These are phyloP conservation scores for Amphiduros pacificus DNA, from an alignment of 2,888 invertebrate genomes.

Conservation along the genomic window DNA sequence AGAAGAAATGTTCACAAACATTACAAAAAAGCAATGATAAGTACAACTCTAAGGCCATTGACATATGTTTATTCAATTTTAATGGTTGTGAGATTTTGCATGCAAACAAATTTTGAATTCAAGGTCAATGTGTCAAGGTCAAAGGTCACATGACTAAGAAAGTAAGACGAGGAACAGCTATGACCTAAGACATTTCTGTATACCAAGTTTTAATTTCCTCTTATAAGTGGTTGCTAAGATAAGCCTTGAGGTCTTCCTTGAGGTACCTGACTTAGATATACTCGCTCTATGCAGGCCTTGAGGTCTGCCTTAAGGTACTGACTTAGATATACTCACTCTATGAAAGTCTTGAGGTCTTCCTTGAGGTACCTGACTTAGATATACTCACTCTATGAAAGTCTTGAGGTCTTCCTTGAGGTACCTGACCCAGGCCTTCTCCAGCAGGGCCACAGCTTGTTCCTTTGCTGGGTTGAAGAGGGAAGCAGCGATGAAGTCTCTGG, in stretches of 20 bases:
- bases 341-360: conserved; percentile 54
- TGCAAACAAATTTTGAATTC: too few species aligned
- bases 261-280: conserved; percentile 45
- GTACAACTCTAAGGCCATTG: too few species aligned
- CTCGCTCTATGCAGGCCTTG: conserved; percentile 56
- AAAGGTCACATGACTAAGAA: too few species aligned
- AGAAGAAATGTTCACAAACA: too few species aligned
- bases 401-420: conserved; percentile 57
- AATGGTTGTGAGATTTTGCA: too few species aligned
- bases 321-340: conserved; percentile 54
- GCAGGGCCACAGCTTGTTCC: conserved; percentile 39
- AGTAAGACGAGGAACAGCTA: too few species aligned
- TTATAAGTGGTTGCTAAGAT: too few species aligned
- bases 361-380: conserved; percentile 52
- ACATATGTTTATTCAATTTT: too few species aligned
- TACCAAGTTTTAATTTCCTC: too few species aligned
- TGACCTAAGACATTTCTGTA: too few species aligned
- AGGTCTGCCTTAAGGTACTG: conserved; percentile 56
- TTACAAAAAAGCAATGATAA: too few species aligned
- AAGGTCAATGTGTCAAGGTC: too few species aligned
- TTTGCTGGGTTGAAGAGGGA: conserved; percentile 47
- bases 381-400: conserved; percentile 54
- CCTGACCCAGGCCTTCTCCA: conserved; percentile 52
- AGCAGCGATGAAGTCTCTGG: conserved; percentile 50
- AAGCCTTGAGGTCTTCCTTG: conserved; percentile 55